A percentile compares a stretch with the other conserved stretches of the same genome.
Conservation (phyloP, 1,140 invertebrate species). For the Cyrtorhinus lividipennis region DNA sequence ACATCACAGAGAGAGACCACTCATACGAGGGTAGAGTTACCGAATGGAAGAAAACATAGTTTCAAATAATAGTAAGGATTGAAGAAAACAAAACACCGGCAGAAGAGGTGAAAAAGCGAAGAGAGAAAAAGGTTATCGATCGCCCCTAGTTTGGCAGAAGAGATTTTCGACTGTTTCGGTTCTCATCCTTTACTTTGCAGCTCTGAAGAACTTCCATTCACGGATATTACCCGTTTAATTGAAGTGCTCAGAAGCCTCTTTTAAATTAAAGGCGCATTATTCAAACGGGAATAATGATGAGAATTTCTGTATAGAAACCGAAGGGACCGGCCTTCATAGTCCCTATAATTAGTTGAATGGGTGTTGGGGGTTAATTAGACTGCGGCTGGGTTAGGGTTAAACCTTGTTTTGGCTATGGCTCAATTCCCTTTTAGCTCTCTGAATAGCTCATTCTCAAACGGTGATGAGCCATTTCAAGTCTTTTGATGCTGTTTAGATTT, state of each 20-base stretch:
- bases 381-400: neutral
- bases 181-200: neutral
- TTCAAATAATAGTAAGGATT: no score
- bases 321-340: neutral
- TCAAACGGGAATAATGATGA: neutral
- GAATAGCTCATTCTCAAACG: neutral
- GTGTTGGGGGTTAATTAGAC: neutral
- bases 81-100: no score
- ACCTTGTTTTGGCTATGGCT: neutral
- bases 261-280: neutral
- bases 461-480: neutral
- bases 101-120: no score
- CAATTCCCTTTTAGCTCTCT: neutral
- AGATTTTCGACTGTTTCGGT: neutral
- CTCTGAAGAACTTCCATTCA: neutral
- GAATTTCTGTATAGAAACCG: neutral
- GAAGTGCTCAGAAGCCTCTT: neutral
- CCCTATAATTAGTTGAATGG: neutral
- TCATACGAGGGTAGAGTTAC: no score
- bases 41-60: no score
- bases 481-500: neutral
- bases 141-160: neutral
- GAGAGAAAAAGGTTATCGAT: no score
- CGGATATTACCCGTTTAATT: neutral
- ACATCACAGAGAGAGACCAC: no score